These are phyloP conservation scores for Bombycilla garrulus DNA, from an alignment of 2,113 vertebrate genomes.

Conservation along the genomic window DNA sequence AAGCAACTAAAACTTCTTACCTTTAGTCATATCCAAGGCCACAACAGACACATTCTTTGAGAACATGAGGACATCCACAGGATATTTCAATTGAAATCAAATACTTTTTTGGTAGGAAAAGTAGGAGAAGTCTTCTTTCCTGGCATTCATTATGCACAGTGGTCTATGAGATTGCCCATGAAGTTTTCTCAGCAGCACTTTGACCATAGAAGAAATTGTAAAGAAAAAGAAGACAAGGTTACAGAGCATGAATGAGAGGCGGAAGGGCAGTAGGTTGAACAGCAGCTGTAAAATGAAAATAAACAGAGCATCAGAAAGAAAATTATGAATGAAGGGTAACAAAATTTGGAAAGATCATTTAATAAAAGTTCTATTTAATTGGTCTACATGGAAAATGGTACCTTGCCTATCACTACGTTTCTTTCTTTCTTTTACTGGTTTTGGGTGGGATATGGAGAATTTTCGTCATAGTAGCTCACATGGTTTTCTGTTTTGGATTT, in stretches of 20 bases:
- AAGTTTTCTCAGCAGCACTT: background rate
- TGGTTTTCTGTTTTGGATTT: background rate
- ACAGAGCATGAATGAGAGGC: accelerated
- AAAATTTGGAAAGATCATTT: background rate
- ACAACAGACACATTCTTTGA: background rate
- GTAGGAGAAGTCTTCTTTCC: background rate
- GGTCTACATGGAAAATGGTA: background rate
- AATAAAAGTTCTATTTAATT: background rate
- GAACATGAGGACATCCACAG: background rate
- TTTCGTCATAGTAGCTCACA: background rate
- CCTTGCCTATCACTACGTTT: background rate
- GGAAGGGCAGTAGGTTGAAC: background rate
- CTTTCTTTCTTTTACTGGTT: background rate
- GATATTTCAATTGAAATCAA: background rate
- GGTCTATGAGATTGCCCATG: accelerated
- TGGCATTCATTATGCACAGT: background rate
- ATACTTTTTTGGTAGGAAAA: background rate
- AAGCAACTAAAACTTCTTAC: background rate
- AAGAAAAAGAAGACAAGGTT: background rate
- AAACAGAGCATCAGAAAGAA: background rate
- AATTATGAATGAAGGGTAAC: background rate
- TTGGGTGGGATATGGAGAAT: background rate
- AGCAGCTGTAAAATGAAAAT: background rate
- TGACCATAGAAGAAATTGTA: background rate
- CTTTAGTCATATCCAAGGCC: background rate